Evolutionary conservation across 2,113 vertebrate species (phyloP), one percentile per base, ranked within the genome.

Genomic region (Mirza zaza): DNA sequence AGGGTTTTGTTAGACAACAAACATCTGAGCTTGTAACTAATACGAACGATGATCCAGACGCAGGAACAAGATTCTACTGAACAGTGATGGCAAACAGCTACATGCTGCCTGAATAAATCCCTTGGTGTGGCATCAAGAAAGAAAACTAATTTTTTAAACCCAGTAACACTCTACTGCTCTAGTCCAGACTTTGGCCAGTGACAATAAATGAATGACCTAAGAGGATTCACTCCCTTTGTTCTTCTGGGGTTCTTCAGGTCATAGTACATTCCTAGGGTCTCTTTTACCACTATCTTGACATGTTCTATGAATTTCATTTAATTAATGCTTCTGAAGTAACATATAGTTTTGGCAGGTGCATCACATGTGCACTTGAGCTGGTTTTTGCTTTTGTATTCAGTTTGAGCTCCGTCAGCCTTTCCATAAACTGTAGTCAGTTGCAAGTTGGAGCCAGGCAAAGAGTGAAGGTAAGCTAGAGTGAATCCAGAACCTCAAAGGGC

Each of bases 31-130:
- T 96, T 91, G 52, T 95, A 98, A 98, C 97, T 94, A 97, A 98
- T 90, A 97, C 87, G 91, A 98, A 98, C 98, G 98, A 97, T 90
- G 90, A 98, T 94, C 90, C 96, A 97, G 96, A 98, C 91, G 94
- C 90, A 96, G 3, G 91, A 97, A 96, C 91, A 98, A 98, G 96
- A 98, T 95, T 87, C 89, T 96, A 96, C 97, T 97, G 98, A 98
- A 98, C 36, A 91, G 92, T 92, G 97, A 97, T 92, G 96, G 91
- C 63, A 87, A 97, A 82, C 73, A 97, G 91, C 76, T 84, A 7
- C 86, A 77, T 48, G 73, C 55, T 65, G 92, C 92, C 95, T 29
- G 96, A 95, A 97, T 97, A 98, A 97, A 96, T 98, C 97, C 91
- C 89, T 95, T 61, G 7, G 6, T 70, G 9, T 91, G 90, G 94